Evolutionary conservation across 2,113 vertebrate genomes (phyloP).

Genomic region (Panurus biarmicus): DNA sequence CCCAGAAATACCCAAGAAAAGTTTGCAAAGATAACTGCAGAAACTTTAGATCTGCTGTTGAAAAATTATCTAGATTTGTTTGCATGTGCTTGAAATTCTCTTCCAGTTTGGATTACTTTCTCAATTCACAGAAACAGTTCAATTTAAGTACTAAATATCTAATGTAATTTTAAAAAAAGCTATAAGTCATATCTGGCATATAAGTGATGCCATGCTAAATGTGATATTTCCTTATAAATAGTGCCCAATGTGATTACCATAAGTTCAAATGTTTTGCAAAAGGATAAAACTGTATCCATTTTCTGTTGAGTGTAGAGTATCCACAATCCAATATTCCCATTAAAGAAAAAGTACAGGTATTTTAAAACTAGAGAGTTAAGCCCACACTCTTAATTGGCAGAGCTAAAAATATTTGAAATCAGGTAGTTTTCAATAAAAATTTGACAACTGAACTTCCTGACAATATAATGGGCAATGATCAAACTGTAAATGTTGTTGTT

Average conservation of each 20-base stretch:
- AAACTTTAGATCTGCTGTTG: neutral
- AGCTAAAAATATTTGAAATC: neutral
- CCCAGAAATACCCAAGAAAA: neutral
- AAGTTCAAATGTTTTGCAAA: neutral
- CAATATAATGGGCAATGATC: neutral
- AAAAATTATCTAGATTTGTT: neutral
- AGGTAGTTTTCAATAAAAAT: neutral
- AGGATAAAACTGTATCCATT: neutral
- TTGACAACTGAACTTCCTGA: neutral
- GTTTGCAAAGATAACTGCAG: neutral
- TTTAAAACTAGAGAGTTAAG: neutral
- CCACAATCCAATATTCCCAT: neutral
- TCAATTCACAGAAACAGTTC: neutral
- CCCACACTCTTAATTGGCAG: neutral
- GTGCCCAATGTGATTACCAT: neutral
- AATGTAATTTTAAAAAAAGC: neutral
- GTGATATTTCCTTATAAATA: neutral
- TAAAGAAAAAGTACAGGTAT: neutral
- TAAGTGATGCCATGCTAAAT: neutral
- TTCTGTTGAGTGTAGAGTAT: neutral
- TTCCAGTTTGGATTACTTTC: neutral
- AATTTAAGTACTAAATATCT: neutral
- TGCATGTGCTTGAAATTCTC: neutral
- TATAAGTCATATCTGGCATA: neutral
- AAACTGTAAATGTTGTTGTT: neutral